Percentiles rank a stretch among this genome's conserved stretches.
These are phyloP conservation scores for Drosophila hydei DNA, from an alignment of 1,140 invertebrate genomes.

Conservation along the genomic window DNA sequence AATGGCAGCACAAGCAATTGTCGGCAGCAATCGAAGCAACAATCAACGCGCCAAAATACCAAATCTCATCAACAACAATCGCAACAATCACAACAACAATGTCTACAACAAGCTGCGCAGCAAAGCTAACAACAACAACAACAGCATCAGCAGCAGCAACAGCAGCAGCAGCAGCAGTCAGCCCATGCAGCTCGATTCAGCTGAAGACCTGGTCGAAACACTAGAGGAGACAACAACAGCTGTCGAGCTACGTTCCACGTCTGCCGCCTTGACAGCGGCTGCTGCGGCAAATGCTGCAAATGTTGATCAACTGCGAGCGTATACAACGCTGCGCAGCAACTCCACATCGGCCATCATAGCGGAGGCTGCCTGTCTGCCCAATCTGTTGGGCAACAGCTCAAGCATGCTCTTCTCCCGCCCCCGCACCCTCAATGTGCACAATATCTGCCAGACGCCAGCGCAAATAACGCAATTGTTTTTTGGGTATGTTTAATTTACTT, in stretches of 20 bases:
- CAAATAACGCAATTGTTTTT: constrained; percentile 81
- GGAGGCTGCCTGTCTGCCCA: constrained; percentile 44
- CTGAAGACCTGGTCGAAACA: constrained; percentile 22
- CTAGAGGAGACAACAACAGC: constrained; percentile 63
- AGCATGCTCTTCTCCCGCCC: constrained; percentile 66
- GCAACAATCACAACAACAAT: constrained; percentile 37
- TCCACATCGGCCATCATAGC: constrained; percentile 73
- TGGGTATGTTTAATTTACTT: constrained; percentile 68
- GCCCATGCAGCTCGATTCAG: constrained; percentile 28
- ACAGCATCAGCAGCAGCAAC: constrained; percentile 9
- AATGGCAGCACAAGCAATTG: constrained; percentile 40
- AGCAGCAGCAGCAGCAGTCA: constrained; percentile 21
- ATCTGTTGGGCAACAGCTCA: constrained; percentile 33
- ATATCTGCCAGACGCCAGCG: constrained; percentile 75
- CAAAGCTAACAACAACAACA: constrained; percentile 22
- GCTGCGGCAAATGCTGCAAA: background rate
- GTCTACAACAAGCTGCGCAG: constrained; percentile 49
- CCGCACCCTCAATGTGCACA: constrained; percentile 77
- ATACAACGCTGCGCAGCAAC: constrained; percentile 70
- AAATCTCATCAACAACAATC: constrained; percentile 49
- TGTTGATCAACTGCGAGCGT: constrained; percentile 42
- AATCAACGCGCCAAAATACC: constrained; percentile 61
- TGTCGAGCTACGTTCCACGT: constrained; percentile 56
- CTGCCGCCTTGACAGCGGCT: background rate
- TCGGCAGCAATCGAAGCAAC: constrained; percentile 30